Conservation (phyloP, 2,888 invertebrate genomes). For the Drosophila paranaensis region DNA sequence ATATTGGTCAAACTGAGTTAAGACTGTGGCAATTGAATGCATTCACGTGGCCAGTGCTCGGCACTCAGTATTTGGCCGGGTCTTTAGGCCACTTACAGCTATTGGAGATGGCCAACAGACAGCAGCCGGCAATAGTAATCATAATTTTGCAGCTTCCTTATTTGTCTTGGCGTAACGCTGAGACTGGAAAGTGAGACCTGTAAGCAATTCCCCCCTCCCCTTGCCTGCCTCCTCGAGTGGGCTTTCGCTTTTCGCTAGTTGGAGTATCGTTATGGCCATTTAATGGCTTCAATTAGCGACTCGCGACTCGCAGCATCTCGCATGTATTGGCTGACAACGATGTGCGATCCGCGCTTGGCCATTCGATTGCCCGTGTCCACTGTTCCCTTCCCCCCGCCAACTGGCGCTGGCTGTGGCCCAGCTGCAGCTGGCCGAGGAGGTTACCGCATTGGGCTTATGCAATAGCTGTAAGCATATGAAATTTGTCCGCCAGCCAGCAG, state of each 20-base stretch:
- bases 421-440: slow-evolving; percentile 43
- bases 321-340: slow-evolving; percentile 74
- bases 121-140: slow-evolving; percentile 49
- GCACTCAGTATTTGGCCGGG: slow-evolving; percentile 28
- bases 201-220: neutral
- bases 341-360: slow-evolving; percentile 63
- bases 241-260: slow-evolving; percentile 35
- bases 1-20: slow-evolving; percentile 58
- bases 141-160: slow-evolving; percentile 78
- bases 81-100: slow-evolving; percentile 20
- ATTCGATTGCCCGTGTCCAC: slow-evolving; percentile 53
- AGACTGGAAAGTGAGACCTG: slow-evolving; percentile 40
- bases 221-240: neutral
- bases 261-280: slow-evolving; percentile 53
- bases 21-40: slow-evolving; percentile 37
- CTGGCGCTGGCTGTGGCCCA: neutral
- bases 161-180: slow-evolving; percentile 45
- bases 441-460: slow-evolving; percentile 72
- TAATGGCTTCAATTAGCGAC: slow-evolving; percentile 76
- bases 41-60: slow-evolving; percentile 27
- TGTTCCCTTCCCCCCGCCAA: neutral
- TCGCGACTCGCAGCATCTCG: slow-evolving; percentile 38
- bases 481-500: slow-evolving; percentile 51
- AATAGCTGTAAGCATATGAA: slow-evolving; percentile 58
- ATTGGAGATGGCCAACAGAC: slow-evolving; percentile 40